These are phyloP conservation scores for Stenchaetothrips biformis DNA, from an alignment of 2,888 invertebrate genomes.

Conservation along the genomic window DNA sequence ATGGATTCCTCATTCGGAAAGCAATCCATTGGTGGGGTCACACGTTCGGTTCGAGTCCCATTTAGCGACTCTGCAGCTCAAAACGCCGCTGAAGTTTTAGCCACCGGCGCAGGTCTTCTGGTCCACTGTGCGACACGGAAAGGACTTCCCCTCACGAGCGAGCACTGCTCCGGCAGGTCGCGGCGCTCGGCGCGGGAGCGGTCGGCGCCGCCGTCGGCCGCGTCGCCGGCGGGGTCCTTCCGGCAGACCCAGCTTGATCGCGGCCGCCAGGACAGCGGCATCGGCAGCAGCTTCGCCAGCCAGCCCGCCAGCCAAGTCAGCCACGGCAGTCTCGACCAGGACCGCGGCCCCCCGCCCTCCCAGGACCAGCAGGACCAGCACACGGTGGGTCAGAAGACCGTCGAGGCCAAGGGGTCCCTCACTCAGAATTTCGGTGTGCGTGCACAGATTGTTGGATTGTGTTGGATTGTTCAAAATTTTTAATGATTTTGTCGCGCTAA, in stretches of 20 bases:
- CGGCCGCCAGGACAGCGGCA: background rate
- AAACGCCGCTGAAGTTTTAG: no score
- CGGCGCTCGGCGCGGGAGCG: background rate
- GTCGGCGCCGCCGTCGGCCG: background rate
- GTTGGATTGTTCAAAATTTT: no score
- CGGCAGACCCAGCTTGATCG: background rate
- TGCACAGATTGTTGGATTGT: no score
- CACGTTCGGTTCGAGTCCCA: no score
- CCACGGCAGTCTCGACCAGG: background rate
- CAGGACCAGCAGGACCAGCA: background rate
- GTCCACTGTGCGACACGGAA: no score
- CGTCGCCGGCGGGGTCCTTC: background rate
- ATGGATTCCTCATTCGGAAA: no score
- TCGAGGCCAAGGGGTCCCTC: background rate
- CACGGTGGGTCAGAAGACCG: background rate
- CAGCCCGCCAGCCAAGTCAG: background rate
- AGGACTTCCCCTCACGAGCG: no score
- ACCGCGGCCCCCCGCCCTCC: background rate
- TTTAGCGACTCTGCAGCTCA: no score
- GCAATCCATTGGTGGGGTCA: no score
- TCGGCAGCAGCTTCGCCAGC: slow-evolving; percentile 1
- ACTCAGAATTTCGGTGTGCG: no score
- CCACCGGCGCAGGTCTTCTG: no score
- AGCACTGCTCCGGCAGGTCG: background rate
- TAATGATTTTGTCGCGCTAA: no score